phyloP scores from a whole-genome alignment of 2,113 vertebrate species.

The Empidonax alnorum region DNA sequence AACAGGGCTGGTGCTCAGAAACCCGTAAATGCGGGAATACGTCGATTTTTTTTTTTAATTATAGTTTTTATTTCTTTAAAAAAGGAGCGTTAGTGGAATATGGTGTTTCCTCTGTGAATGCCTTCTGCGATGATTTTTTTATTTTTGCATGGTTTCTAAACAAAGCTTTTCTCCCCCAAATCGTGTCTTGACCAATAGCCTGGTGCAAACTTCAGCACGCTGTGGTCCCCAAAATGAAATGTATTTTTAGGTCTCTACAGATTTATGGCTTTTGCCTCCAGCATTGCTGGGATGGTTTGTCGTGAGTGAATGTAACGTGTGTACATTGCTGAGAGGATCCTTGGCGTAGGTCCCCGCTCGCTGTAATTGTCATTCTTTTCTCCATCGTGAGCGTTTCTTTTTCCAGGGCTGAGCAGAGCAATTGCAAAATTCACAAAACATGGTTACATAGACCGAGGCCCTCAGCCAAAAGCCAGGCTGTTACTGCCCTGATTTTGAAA shows the following conservation, averaged over 20 bases:
- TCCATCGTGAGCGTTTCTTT: background rate
- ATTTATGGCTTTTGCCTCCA: background rate
- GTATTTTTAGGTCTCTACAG: conserved; percentile 12
- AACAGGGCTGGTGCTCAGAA: background rate
- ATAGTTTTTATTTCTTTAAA: background rate
- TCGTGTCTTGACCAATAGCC: background rate
- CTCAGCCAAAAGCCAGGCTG: background rate
- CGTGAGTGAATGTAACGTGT: background rate
- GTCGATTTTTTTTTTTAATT: no score
- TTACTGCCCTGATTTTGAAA: background rate
- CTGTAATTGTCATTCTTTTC: background rate
- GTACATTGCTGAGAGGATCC: background rate
- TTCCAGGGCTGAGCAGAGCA: background rate
- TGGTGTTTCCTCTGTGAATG: background rate
- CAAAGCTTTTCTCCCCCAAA: background rate
- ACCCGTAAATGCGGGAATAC: background rate
- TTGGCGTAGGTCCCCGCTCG: background rate
- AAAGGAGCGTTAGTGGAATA: background rate
- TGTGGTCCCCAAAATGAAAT: background rate
- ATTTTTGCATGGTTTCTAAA: background rate
- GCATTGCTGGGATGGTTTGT: background rate
- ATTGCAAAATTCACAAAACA: background rate
- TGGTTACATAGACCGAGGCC: background rate
- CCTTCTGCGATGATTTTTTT: background rate
- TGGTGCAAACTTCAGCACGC: background rate